Evolutionary conservation across 37 sponge, comb jelly and placozoan species (phyloP), one percentile per base, ranked within the genome.

Genomic region (Beroe forskalii): DNA sequence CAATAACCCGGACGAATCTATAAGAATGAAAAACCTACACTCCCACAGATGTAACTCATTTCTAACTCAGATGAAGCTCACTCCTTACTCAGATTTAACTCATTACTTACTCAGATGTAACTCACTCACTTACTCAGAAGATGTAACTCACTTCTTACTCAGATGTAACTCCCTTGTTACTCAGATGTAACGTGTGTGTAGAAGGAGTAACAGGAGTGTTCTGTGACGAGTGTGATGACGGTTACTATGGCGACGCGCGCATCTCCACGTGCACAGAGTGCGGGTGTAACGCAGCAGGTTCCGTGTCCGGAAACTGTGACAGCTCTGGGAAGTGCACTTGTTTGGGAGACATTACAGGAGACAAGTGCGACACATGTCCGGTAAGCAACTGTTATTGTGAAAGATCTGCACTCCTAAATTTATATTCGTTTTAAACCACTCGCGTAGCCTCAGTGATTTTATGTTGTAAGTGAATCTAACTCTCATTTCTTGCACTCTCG

Each of bases 351-450:
- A 20, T 72, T 22, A 1, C 39, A 39, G 75, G 75, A 4, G 75
- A 72, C 75, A 72, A 72, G 75, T 72, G 75, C 35, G 75, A 72
- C 39, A 23, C 23, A 72, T 72, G 75, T 37, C 23, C 23, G 32
- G 75, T 72, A 32, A 38, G 75, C 35, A 8, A 25, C 23, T 25
- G 67, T 66, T 32, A 4, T n/a, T n/a, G n/a, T n/a, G n/a, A n/a
- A n/a, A n/a, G n/a, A n/a, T n/a, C n/a, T n/a, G n/a, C n/a, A n/a
- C n/a, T n/a, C n/a, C n/a, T n/a, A n/a, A n/a, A n/a, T n/a, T n/a
- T n/a, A n/a, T n/a, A n/a, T n/a, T n/a, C n/a, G n/a, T n/a, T n/a
- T n/a, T n/a, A n/a, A n/a, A n/a, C n/a, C n/a, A n/a, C n/a, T n/a
- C n/a, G n/a, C n/a, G n/a, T n/a, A n/a, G n/a, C n/a, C n/a, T n/a